Evolutionary conservation across 2,888 invertebrate genomes (phyloP).

Genomic region (Tethea ocularis): DNA sequence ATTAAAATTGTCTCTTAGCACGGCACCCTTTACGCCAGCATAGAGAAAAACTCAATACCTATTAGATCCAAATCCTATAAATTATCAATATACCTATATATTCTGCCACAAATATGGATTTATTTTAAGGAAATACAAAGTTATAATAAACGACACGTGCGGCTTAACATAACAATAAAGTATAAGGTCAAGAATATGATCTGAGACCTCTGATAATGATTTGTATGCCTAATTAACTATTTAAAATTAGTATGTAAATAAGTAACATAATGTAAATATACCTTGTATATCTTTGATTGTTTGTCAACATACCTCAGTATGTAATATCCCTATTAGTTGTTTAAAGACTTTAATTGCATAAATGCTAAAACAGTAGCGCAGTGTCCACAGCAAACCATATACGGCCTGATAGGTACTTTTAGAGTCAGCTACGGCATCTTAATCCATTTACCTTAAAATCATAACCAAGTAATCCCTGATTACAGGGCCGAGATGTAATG

Average conservation of each 20-base stretch:
- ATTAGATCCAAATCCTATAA: too few relatives aligned
- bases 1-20: too few relatives aligned
- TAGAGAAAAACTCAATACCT: too few relatives aligned
- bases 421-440: neutral
- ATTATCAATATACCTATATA: too few relatives aligned
- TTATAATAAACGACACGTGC: neutral
- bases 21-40: too few relatives aligned
- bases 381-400: neutral
- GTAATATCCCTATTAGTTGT: too few relatives aligned
- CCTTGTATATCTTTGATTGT: too few relatives aligned
- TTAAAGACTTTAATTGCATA: neutral
- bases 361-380: neutral
- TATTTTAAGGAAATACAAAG: neutral
- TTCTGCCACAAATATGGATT: neutral
- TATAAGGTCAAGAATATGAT: neutral
- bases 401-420: neutral
- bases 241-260: too few relatives aligned
- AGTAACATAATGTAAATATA: too few relatives aligned
- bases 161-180: neutral
- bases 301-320: too few relatives aligned
- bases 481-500: conserved; percentile 3
- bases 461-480: neutral
- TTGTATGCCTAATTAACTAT: neutral
- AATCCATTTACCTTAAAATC: neutral
- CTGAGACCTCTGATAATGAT: neutral